phyloP scores from a whole-genome alignment of 2,888 invertebrate genomes.

The Dusona sp. region DNA sequence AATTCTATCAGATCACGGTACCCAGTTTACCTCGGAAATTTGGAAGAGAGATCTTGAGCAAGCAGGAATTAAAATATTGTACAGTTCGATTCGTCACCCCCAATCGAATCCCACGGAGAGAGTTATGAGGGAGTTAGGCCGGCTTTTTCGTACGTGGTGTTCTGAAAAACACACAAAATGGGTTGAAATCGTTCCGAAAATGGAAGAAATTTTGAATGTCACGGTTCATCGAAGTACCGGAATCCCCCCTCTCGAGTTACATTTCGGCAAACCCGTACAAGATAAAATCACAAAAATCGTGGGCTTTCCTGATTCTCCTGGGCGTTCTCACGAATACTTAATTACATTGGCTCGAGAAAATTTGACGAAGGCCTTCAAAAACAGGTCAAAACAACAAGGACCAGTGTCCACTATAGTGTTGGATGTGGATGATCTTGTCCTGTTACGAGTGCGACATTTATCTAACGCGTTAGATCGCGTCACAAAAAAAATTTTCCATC shows the following conservation, averaged over 20 bases:
- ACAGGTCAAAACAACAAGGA: constrained; percentile 9
- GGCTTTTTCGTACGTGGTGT: neutral
- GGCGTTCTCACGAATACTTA: neutral
- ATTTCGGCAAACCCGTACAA: too few species aligned
- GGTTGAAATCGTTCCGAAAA: neutral
- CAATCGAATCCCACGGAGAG: too few species aligned
- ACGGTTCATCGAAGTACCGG: constrained; percentile 12
- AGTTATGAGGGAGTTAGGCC: too few species aligned
- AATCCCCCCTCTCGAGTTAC: neutral
- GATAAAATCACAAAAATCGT: neutral
- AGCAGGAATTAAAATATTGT: too few species aligned
- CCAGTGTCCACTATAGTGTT: neutral
- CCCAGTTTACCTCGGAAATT: neutral
- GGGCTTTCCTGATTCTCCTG: neutral
- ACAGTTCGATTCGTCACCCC: neutral
- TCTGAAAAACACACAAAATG: neutral
- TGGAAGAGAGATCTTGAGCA: too few species aligned
- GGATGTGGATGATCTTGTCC: constrained; percentile 34
- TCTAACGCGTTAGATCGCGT: constrained; percentile 24
- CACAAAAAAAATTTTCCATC: constrained; percentile 47
- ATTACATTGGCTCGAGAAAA: constrained; percentile 46
- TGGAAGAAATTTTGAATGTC: too few species aligned
- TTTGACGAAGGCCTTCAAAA: constrained; percentile 34
- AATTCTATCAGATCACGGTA: constrained; percentile 20
- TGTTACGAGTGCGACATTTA: constrained; percentile 35